These are phyloP conservation scores for Salticus scenicus DNA, from an alignment of 2,888 invertebrate species.

Conservation along the genomic window DNA sequence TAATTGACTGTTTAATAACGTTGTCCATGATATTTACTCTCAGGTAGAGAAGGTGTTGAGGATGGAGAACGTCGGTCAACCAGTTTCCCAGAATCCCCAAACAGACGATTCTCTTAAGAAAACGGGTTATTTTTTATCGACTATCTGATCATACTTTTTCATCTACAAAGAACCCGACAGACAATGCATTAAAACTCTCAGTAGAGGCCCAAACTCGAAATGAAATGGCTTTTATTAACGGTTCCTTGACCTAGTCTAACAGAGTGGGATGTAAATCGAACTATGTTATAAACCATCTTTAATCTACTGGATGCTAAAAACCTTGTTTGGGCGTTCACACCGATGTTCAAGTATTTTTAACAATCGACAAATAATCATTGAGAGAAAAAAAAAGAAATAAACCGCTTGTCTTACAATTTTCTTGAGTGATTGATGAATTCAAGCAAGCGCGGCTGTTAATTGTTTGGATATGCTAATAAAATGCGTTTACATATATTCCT, in stretches of 20 bases:
- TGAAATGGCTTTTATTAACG: constrained; percentile 7
- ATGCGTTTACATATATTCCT: no score
- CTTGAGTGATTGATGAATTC: no score
- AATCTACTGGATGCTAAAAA: background rate
- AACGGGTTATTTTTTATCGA: background rate
- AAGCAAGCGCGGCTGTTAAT: no score
- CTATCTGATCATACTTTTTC: background rate
- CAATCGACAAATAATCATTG: constrained; percentile 1
- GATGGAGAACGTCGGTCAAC: background rate
- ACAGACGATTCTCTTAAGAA: background rate
- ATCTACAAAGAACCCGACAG: background rate
- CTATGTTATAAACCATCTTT: background rate
- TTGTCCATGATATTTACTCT: no score
- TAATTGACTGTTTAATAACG: no score
- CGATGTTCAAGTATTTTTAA: background rate
- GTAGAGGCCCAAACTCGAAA: background rate
- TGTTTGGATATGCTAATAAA: no score
- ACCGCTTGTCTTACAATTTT: no score
- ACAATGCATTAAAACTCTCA: background rate
- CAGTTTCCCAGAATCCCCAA: background rate
- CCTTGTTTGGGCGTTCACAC: background rate
- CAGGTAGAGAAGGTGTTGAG: no score
- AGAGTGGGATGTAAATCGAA: background rate
- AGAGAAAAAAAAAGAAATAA: no score
- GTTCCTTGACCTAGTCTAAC: constrained; percentile 33